These are phyloP conservation scores for Forbesichthys agassizii DNA, from an alignment of 2,113 vertebrate species.

Conservation along the genomic window DNA sequence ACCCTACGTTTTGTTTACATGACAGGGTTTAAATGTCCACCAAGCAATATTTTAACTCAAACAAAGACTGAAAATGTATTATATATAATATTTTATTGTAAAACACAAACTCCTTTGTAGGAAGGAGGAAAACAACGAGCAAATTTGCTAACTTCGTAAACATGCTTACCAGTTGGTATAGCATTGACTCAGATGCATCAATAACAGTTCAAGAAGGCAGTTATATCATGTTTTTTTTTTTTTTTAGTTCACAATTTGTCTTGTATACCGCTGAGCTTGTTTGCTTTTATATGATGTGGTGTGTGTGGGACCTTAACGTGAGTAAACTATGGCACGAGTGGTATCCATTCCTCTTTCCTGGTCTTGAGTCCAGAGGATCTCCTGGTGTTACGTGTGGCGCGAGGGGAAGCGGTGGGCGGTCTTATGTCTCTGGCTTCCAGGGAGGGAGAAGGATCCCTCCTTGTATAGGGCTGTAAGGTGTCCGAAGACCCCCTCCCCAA, in stretches of 20 bases:
- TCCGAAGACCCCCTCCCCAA: constrained; percentile 40
- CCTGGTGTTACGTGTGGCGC: not conserved
- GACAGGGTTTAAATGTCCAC: too few relatives aligned
- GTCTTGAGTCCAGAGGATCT: constrained; percentile 38
- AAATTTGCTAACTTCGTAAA: too few relatives aligned
- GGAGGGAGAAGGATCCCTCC: constrained; percentile 69
- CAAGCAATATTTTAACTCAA: too few relatives aligned
- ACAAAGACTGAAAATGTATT: too few relatives aligned
- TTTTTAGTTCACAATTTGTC: too few relatives aligned
- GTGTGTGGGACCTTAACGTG: not conserved
- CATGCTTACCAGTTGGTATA: too few relatives aligned
- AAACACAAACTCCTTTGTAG: too few relatives aligned
- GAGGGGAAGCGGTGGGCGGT: constrained; percentile 8
- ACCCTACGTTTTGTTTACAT: too few relatives aligned
- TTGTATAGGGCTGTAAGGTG: constrained; percentile 66
- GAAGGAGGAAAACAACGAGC: too few relatives aligned
- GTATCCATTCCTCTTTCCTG: constrained; percentile 25
- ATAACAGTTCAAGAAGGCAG: constrained; percentile 14
- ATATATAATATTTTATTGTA: too few relatives aligned
- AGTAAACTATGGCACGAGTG: constrained; percentile 50
- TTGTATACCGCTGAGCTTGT: too few relatives aligned
- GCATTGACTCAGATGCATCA: not conserved
- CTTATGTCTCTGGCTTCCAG: constrained; percentile 33
- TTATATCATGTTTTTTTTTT: not conserved
- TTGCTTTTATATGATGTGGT: too few relatives aligned